Percentiles rank a stretch among this genome's conserved stretches.
These are phyloP conservation scores for Laterallus jamaicensis DNA, from an alignment of 2,113 vertebrate genomes.

Conservation along the genomic window DNA sequence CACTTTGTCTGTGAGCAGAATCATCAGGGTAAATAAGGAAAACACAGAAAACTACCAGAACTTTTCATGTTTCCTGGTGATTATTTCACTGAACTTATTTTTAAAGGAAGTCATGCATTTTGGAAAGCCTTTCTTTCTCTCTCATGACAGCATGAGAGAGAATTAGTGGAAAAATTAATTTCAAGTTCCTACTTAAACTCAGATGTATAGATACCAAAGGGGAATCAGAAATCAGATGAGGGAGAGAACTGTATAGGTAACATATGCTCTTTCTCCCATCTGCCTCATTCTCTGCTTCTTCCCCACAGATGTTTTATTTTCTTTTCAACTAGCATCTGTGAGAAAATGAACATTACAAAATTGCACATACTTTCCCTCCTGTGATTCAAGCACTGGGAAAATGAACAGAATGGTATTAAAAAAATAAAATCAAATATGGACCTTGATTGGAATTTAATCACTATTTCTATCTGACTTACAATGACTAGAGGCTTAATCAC, in stretches of 20 bases:
- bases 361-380: neutral
- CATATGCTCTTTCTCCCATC: neutral
- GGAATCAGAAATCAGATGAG: neutral
- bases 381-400: neutral
- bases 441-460: neutral
- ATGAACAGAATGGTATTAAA: neutral
- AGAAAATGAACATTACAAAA: neutral
- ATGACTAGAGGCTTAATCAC: neutral
- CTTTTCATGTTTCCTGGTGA: neutral
- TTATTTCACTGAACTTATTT: neutral
- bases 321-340: neutral
- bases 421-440: neutral
- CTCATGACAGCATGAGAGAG: neutral
- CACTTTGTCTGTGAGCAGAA: neutral
- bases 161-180: neutral
- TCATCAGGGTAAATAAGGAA: neutral
- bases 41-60: neutral
- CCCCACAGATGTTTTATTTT: slow-evolving; percentile 8
- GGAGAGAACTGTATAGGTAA: neutral
- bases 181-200: neutral
- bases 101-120: neutral
- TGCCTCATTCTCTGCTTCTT: neutral
- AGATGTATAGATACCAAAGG: neutral
- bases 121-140: neutral
- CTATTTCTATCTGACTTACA: neutral